Conservation (phyloP, 1,140 invertebrate species). For the Pseudomyrmex gracilis region DNA sequence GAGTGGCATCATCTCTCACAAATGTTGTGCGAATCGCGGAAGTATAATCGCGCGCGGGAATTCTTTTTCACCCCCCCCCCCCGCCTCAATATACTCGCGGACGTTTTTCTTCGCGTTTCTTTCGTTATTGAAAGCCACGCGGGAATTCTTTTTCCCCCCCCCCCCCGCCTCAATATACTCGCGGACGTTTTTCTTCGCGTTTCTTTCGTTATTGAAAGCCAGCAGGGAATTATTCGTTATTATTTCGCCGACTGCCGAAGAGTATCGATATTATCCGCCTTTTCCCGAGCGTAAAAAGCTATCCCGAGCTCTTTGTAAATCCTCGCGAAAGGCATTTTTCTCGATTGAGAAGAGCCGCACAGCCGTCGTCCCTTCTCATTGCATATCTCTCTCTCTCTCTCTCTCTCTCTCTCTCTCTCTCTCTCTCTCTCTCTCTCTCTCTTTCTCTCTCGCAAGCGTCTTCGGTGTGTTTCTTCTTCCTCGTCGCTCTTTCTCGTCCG, state of each 20-base stretch:
- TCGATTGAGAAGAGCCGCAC: conserved; percentile 66
- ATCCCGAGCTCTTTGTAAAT: conserved; percentile 44
- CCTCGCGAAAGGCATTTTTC: conserved; percentile 64
- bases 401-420: no score
- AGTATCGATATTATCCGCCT: conserved; percentile 48
- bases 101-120: background rate
- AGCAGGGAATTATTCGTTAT: conserved; percentile 48
- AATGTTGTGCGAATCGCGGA: background rate
- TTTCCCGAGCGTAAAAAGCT: conserved; percentile 48
- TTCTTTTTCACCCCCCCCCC: background rate
- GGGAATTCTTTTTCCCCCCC: conserved; percentile 13
- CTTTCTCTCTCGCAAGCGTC: no score
- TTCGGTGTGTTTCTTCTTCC: no score
- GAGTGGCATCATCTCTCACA: background rate
- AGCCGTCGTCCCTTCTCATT: conserved; percentile 14
- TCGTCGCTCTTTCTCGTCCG: background rate
- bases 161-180: background rate
- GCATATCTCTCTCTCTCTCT: no score
- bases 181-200: background rate
- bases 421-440: no score
- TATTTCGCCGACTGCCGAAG: conserved; percentile 30
- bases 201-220: conserved; percentile 24
- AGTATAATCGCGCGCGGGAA: background rate
- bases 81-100: background rate
- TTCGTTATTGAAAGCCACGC: conserved; percentile 13